A percentile compares a stretch with the other conserved stretches of the same genome.
Evolutionary conservation across 2,888 invertebrate species (phyloP).

Genomic region (Leuctra nigra): DNA sequence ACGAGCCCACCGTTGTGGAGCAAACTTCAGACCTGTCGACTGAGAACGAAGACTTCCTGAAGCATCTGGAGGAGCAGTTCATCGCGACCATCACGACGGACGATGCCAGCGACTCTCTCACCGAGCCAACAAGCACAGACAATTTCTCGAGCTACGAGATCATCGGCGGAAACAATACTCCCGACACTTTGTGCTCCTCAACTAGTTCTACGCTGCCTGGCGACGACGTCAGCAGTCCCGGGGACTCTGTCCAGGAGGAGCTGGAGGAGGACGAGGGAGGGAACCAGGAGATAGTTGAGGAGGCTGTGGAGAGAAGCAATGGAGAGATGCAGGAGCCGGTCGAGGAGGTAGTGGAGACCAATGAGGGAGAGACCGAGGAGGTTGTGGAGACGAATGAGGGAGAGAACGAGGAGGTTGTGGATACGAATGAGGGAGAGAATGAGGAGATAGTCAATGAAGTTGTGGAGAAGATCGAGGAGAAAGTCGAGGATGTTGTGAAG

Average conservation of each 20-base stretch:
- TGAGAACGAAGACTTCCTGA: constrained; percentile 5
- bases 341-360: neutral
- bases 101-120: neutral
- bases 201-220: too few relatives aligned
- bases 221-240: too few relatives aligned
- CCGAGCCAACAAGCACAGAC: neutral
- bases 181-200: neutral
- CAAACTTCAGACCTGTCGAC: neutral
- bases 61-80: neutral
- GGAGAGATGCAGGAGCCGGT: neutral
- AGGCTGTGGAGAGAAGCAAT: neutral
- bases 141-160: neutral
- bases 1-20: neutral
- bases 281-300: neutral
- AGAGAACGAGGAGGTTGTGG: neutral
- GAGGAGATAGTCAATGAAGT: neutral
- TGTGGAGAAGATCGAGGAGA: neutral
- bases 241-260: too few relatives aligned
- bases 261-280: neutral
- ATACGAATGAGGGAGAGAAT: neutral
- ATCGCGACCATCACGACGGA: neutral
- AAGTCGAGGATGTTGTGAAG: neutral
- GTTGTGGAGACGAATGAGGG: neutral
- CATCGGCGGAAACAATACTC: neutral
- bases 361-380: neutral